A percentile compares a stretch with the other conserved stretches of the same genome.
These are phyloP conservation scores for Cheilosia variabilis DNA, from an alignment of 2,888 invertebrate species.

Conservation along the genomic window DNA sequence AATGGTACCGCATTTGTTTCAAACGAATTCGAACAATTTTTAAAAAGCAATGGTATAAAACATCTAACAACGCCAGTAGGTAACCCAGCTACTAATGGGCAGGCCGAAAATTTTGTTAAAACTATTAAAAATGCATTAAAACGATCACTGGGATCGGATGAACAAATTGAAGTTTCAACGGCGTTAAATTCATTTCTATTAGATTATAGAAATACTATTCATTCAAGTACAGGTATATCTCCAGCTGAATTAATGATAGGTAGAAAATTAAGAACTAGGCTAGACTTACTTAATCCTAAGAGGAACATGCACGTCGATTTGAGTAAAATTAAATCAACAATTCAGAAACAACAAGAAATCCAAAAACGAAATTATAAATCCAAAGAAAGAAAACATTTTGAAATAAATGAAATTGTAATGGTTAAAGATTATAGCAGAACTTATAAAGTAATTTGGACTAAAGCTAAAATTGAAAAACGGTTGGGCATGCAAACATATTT, in stretches of 20 bases:
- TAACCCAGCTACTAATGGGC: conserved; percentile 6
- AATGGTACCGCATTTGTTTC: conserved; percentile 77
- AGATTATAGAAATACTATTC: conserved; percentile 23
- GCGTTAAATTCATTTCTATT: conserved; percentile 25
- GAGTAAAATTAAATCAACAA: conserved; percentile 18
- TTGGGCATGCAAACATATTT: conserved; percentile 11
- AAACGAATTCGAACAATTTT: conserved; percentile 66
- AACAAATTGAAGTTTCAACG: conserved; percentile 2
- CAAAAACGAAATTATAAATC: conserved; percentile 21
- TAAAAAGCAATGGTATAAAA: not conserved
- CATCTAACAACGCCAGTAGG: conserved; percentile 2
- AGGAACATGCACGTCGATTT: conserved; percentile 15
- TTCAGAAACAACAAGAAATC: conserved; percentile 1
- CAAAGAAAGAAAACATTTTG: conserved; percentile 3
- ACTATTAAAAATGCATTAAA: conserved; percentile 28
- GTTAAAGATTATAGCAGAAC: conserved; percentile 13
- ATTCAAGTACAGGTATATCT: conserved; percentile 23
- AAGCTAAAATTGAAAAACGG: conserved; percentile 19
- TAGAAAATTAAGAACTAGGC: conserved; percentile 13
- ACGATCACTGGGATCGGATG: conserved; percentile 4
- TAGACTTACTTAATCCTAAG: conserved; percentile 32
- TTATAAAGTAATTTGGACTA: conserved; percentile 28
- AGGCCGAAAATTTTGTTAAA: conserved; percentile 1
- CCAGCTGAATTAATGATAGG: conserved; percentile 28
- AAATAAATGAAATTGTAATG: conserved; percentile 15